Percentiles rank a stretch among this genome's conserved stretches.
These are phyloP conservation scores for Holacanthus passer DNA, from an alignment of 2,113 vertebrate species.

Conservation along the genomic window DNA sequence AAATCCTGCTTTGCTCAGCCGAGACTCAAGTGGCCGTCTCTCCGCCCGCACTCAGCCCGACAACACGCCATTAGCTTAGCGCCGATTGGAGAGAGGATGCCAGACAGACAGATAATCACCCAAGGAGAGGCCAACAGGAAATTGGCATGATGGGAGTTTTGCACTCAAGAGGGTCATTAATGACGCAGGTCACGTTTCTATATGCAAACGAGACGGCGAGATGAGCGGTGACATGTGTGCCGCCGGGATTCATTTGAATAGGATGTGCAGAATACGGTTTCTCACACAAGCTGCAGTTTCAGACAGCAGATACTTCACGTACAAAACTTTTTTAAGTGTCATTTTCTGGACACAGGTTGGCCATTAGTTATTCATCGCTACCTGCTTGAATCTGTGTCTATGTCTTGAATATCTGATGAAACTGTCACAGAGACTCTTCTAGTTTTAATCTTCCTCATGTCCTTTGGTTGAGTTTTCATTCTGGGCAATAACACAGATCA, in stretches of 20 bases:
- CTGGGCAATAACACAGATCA: no score
- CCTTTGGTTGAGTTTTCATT: neutral
- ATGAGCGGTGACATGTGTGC: neutral
- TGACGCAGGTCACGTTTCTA: neutral
- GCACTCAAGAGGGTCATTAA: conserved; percentile 10
- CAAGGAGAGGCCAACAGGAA: conserved; percentile 12
- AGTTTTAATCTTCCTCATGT: neutral
- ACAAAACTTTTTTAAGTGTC: neutral
- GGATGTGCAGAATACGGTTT: no score
- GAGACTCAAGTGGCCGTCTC: conserved; percentile 42
- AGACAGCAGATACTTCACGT: no score
- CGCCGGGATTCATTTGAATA: neutral
- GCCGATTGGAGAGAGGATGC: conserved; percentile 28
- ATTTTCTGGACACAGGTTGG: no score
- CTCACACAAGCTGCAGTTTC: neutral
- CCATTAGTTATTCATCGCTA: neutral
- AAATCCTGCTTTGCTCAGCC: conserved; percentile 19
- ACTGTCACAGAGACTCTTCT: neutral
- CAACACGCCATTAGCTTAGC: conserved; percentile 38
- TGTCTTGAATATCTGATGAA: neutral
- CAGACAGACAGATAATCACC: conserved; percentile 39
- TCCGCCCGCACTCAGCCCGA: conserved; percentile 4
- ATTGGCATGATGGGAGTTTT: conserved; percentile 21
- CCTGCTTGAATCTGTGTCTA: neutral
- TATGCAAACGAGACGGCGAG: neutral